Evolutionary conservation across 2,113 vertebrate genomes (phyloP), one percentile per base, ranked within the genome.

Genomic region (Eonycteris spelaea): DNA sequence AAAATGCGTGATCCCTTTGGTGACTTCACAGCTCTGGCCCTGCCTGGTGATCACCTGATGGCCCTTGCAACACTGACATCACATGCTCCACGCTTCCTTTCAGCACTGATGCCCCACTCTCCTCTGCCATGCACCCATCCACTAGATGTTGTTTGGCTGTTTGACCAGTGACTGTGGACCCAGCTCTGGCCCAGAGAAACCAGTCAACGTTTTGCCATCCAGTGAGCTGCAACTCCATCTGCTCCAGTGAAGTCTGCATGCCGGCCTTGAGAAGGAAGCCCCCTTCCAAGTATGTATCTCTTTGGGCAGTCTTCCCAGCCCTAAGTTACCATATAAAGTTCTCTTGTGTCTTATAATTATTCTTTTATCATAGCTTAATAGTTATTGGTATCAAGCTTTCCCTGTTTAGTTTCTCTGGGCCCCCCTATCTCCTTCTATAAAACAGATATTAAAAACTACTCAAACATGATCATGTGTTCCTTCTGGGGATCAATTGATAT

Each of bases 401-500:
- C 13, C 11, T 79, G 38, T 35, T 92, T 70, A 73, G 7, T 74
- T 89, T 93, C 67, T 91, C 43, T 83, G 55, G 38, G 24, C 21
- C 11, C 77, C 14, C 48, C 26, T 57, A 94, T 1, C 65, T 74
- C 4, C n/a, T 87, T 86, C 45, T 89, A 83, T 74, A 86, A 96
- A 94, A 74, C 14, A 65, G 55, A 68, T 86, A 45, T 18, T 79
- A 35, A 86, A 88, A 48, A 35, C 19, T 80, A 1, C 11, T 6
- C 57, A 63, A 70, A 75, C 5, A 79, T 90, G 43, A 57, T 65
- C 11, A 73, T 4, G 6, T 89, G 51, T 57, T 65, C 16, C 53
- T 95, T 89, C 86, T 91, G 57, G 93, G 13, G 43, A 71, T 91
- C 28, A 82, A 15, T 10, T 94, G 43, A 96, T 88, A 70, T 15